A percentile compares a stretch with the other conserved stretches of the same genome.
Conservation (phyloP, 2,888 invertebrate species). For the Druceiella hillmani region DNA sequence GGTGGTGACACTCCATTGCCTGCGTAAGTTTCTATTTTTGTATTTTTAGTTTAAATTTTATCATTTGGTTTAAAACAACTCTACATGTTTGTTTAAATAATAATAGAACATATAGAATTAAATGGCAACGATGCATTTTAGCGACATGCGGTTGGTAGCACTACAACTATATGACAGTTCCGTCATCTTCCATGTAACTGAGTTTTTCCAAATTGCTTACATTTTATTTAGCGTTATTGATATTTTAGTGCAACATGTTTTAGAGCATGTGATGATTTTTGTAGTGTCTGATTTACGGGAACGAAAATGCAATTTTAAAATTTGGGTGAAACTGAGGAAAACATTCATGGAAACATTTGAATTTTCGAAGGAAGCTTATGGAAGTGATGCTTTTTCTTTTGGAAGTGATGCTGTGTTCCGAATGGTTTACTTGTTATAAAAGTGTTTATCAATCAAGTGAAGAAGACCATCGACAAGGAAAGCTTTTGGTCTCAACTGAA, state of each 20-base stretch:
- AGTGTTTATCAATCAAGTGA: slow-evolving; percentile 3
- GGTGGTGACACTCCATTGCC: slow-evolving; percentile 84
- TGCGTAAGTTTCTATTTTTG: slow-evolving; percentile 36
- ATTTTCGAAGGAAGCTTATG: slow-evolving; percentile 2
- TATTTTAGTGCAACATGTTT: slow-evolving; percentile 5
- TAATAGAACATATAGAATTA: slow-evolving; percentile 1
- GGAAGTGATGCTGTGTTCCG: background rate
- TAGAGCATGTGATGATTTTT: slow-evolving; percentile 1
- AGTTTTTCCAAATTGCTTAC: background rate
- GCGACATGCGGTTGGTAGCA: slow-evolving; percentile 5
- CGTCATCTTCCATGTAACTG: slow-evolving; percentile 1
- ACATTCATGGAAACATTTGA: slow-evolving; percentile 7
- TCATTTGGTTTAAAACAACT: background rate
- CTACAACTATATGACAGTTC: no score
- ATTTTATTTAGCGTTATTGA: background rate
- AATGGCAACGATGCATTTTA: slow-evolving; percentile 3
- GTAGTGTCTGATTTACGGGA: slow-evolving; percentile 8
- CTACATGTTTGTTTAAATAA: slow-evolving; percentile 2
- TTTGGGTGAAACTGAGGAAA: slow-evolving; percentile 8
- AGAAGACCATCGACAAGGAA: slow-evolving; percentile 12
- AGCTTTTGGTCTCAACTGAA: slow-evolving; percentile 10
- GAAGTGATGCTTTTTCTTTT: slow-evolving; percentile 2
- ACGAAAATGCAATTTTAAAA: slow-evolving; percentile 9
- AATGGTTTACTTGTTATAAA: slow-evolving; percentile 4
- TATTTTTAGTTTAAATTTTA: background rate